These are phyloP conservation scores for Ophraella communa DNA, from an alignment of 2,888 invertebrate species.

Conservation along the genomic window DNA sequence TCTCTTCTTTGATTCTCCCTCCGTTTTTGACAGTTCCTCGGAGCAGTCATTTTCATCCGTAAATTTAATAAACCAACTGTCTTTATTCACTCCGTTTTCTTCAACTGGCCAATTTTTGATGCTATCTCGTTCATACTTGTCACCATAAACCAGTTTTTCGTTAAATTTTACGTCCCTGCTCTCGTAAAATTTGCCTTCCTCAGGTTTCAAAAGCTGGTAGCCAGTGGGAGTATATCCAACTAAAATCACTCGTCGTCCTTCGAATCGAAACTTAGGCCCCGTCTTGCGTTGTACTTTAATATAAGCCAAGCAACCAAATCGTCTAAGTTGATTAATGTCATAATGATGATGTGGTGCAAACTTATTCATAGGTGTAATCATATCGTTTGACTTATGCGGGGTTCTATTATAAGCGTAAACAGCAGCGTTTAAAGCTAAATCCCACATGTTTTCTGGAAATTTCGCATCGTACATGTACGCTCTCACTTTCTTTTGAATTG, in stretches of 20 bases:
- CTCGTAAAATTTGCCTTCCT: neutral
- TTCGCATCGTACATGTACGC: no score
- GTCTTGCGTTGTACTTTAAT: conserved; percentile 13
- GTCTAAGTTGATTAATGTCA: conserved; percentile 14
- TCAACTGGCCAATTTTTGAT: conserved; percentile 17
- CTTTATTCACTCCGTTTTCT: conserved; percentile 4
- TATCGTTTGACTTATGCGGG: no score
- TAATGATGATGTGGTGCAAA: neutral
- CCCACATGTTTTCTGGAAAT: no score
- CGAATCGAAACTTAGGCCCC: conserved; percentile 12
- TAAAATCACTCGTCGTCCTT: conserved; percentile 17
- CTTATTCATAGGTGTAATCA: no score
- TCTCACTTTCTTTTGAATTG: no score
- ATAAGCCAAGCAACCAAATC: conserved; percentile 19
- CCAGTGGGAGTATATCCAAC: conserved; percentile 21
- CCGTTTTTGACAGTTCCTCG: no score
- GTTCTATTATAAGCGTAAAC: no score
- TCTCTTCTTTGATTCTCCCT: no score
- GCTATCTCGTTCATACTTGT: conserved; percentile 5
- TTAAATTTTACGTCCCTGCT: neutral
- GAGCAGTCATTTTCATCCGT: neutral
- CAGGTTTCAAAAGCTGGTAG: conserved; percentile 6
- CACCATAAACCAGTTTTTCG: conserved; percentile 19
- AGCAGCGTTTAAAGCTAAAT: no score
- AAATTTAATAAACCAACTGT: conserved; percentile 16